phyloP scores from a whole-genome alignment of 2,888 invertebrate species.

The Erebia palarica region DNA sequence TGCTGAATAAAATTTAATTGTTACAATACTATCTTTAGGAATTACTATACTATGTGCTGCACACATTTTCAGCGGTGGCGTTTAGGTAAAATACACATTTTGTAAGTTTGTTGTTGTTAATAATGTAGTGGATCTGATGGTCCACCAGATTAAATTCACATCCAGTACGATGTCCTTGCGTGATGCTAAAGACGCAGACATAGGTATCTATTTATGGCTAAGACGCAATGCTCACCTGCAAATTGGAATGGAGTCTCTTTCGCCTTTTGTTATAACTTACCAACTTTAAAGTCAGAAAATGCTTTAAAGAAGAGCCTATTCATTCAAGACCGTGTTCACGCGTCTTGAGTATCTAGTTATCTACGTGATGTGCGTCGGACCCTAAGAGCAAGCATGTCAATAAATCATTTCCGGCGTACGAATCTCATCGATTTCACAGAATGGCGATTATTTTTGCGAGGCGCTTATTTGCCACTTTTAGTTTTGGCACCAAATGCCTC shows the following conservation, averaged over 20 bases:
- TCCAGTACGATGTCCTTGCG: too few species aligned
- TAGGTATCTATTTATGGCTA: too few species aligned
- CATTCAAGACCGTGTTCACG: too few species aligned
- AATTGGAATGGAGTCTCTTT: too few species aligned
- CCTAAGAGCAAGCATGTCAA: not conserved
- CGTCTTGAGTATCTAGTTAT: not conserved
- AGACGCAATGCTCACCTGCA: too few species aligned
- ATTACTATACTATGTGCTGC: not conserved
- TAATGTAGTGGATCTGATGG: too few species aligned
- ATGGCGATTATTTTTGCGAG: conserved; percentile 7
- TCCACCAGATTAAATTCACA: too few species aligned
- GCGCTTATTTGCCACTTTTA: not conserved
- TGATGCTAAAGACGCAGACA: too few species aligned
- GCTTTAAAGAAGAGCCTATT: too few species aligned
- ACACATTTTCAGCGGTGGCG: not conserved
- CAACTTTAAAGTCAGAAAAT: too few species aligned
- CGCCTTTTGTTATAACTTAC: too few species aligned
- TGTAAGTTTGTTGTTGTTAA: not conserved
- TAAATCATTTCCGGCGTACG: conserved; percentile 9
- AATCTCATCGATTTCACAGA: conserved; percentile 4
- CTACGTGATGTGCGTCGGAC: not conserved
- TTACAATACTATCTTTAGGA: not conserved
- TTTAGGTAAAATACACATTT: not conserved
- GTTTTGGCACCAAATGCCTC: conserved; percentile 39
- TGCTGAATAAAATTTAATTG: conserved; percentile 11